Evolutionary conservation across 2,113 vertebrate genomes (phyloP).

Genomic region (Amphilophus citrinellus): DNA sequence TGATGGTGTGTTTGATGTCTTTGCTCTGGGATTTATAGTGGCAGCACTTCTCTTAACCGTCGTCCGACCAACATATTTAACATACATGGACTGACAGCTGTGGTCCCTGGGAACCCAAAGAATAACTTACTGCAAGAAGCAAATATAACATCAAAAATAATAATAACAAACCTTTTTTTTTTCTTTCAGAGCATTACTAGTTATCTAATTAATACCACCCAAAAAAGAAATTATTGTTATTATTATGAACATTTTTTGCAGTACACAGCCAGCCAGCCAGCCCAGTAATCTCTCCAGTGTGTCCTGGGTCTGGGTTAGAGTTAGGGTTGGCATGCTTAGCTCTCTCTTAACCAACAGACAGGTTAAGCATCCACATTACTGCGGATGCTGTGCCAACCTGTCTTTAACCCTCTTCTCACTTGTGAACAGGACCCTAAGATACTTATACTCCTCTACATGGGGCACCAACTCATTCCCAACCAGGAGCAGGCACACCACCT

Average conservation of each 20-base stretch:
- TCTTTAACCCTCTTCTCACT: too few species aligned
- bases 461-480: too few species aligned
- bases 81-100: not conserved
- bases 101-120: not conserved
- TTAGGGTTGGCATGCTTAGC: not conserved
- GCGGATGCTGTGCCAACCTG: too few species aligned
- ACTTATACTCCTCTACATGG: too few species aligned
- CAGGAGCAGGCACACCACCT: too few species aligned
- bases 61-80: not conserved
- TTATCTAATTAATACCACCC: not conserved
- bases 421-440: too few species aligned
- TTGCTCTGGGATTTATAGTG: conserved; percentile 4
- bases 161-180: not conserved
- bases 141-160: not conserved
- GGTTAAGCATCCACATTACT: too few species aligned
- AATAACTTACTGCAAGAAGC: not conserved
- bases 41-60: not conserved
- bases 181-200: not conserved
- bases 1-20: not conserved
- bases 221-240: not conserved
- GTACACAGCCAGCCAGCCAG: not conserved
- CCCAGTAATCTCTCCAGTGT: not conserved
- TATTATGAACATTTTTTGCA: not conserved
- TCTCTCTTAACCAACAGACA: too few species aligned
- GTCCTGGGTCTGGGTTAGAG: not conserved